Evolutionary conservation across 2,113 vertebrate genomes (phyloP).

Genomic region (Zeus faber): DNA sequence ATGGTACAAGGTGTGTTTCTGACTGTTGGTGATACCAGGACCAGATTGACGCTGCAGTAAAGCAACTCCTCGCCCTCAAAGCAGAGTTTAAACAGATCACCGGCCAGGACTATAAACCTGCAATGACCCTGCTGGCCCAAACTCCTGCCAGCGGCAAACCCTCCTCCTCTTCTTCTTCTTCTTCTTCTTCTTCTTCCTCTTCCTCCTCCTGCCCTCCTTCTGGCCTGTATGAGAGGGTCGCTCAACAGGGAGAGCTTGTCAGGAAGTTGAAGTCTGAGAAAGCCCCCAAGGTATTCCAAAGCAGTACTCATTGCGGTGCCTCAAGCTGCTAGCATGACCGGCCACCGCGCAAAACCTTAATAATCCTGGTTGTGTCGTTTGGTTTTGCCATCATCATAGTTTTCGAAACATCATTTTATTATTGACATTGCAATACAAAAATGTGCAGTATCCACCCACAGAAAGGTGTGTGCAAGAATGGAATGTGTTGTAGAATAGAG

Average conservation of each 20-base stretch:
- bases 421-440: no score
- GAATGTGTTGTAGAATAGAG: no score
- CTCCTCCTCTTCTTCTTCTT: conserved; percentile 1
- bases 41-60: conserved; percentile 78
- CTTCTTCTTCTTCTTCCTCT: no score
- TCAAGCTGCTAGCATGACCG: not conserved
- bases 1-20: conserved; percentile 2
- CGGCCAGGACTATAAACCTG: conserved; percentile 84
- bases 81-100: conserved; percentile 81
- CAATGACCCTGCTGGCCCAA: conserved; percentile 53
- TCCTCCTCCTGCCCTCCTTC: conserved; percentile 17
- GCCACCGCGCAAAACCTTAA: not conserved
- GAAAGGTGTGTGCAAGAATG: no score
- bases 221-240: conserved; percentile 69
- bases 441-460: no score
- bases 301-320: not conserved
- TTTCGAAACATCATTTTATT: no score
- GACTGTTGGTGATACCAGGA: conserved; percentile 63
- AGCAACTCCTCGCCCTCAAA: conserved; percentile 81
- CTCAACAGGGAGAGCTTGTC: conserved; percentile 81
- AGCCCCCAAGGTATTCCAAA: conserved; percentile 65
- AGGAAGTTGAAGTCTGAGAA: conserved; percentile 83
- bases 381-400: no score
- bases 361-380: not conserved
- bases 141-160: conserved; percentile 8